Percentiles rank a stretch among this genome's conserved stretches.
Evolutionary conservation across 2,113 vertebrate genomes (phyloP).

Genomic region (Lethenteron camtschaticum): DNA sequence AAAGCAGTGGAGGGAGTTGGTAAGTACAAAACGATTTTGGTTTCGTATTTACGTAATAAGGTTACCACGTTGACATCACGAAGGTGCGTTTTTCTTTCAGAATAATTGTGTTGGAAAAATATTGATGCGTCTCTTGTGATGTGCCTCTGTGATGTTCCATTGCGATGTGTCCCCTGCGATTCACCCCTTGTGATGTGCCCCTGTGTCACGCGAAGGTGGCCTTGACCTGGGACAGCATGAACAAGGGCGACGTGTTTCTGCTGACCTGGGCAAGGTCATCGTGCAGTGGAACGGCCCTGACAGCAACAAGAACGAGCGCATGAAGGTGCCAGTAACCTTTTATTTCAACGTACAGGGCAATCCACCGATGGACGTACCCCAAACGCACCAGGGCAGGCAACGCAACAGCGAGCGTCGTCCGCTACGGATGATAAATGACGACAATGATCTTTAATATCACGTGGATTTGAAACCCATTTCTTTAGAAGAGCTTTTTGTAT

Average conservation of each 20-base stretch:
- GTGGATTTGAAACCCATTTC: no score
- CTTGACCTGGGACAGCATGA: slow-evolving; percentile 56
- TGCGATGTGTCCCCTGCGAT: neutral
- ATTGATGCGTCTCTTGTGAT: neutral
- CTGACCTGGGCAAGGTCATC: slow-evolving; percentile 50
- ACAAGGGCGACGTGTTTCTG: slow-evolving; percentile 47
- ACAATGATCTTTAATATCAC: no score
- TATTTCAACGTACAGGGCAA: no score
- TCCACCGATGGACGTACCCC: no score
- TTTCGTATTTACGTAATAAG: neutral
- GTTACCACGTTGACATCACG: neutral
- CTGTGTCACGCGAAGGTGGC: slow-evolving; percentile 29
- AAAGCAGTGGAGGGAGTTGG: accelerated
- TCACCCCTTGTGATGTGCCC: neutral
- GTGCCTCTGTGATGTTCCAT: neutral
- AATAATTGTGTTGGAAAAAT: neutral
- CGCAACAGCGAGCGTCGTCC: no score
- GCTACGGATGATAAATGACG: no score
- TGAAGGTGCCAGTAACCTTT: slow-evolving; percentile 23
- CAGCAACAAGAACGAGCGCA: slow-evolving; percentile 42
- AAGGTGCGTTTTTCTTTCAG: neutral
- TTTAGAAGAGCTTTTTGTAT: no score
- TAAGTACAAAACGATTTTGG: neutral
- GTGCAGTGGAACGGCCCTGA: slow-evolving; percentile 55
- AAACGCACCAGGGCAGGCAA: no score